Evolutionary conservation across 1,140 invertebrate genomes (phyloP), one percentile per base, ranked within the genome.

Genomic region (Zaprionus nigranus): DNA sequence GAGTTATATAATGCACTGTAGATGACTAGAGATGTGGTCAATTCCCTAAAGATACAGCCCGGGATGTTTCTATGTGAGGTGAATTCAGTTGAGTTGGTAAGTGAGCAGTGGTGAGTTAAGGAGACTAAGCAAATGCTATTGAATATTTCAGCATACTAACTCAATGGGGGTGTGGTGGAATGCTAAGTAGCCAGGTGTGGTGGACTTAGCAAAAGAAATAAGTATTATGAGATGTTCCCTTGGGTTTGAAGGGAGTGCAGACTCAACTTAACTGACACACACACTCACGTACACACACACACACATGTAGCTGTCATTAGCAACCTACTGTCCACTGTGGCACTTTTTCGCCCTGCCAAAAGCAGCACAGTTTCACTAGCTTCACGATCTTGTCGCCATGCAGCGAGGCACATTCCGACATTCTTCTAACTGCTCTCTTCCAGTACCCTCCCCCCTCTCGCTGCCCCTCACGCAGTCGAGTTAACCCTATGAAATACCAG

Each of bases 401-500:
- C 17, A 49, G 20, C 17, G 4, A 22, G 46, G n/a, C 20, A 49
- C 17, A 49, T 49, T 49, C 3, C 15, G 6, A 13, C 46, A 51
- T 51, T 51, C 46, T 11, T 24, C 46, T 22, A 51, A 51, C 17
- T 12, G 20, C 20, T 51, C 46, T 51, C 20, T 24, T 12, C 6
- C 40, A 43, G 40, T 46, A 46, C 38, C 15, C 15, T n/a, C 15
- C 13, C 15, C 20, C 20, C 2, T 3, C 40, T n/a, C 6, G 1
- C 9, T 12, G 17, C 46, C 46, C 11, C 46, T 12, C 11, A n/a
- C 1, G 40, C 9, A 17, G 40, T 2, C 40, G 40, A 46, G n/a
- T 68, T 61, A 46, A 66, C 58, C 57, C 70, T 73, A 36, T 58
- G 43, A 57, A 30, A 46, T 64, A 36, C 40, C 46, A 51, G 20